These are phyloP conservation scores for Oophaga sylvatica DNA, from an alignment of 2,797 vertebrate species.

Conservation along the genomic window DNA sequence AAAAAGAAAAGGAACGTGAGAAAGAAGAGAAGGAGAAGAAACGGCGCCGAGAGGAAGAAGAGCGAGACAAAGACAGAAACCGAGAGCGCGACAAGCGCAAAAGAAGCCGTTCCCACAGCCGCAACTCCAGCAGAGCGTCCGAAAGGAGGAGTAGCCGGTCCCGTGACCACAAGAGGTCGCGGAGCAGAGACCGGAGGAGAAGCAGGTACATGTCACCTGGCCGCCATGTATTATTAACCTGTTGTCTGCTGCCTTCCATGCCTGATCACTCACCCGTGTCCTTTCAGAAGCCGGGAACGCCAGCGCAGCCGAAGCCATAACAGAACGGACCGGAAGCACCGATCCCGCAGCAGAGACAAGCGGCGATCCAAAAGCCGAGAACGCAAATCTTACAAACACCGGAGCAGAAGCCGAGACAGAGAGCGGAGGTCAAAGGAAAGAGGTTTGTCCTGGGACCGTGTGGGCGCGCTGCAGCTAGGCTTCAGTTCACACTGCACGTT, in stretches of 20 bases:
- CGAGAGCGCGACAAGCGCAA: constrained; percentile 84
- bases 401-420: constrained; percentile 90
- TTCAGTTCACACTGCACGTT: no score
- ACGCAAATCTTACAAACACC: constrained; percentile 89
- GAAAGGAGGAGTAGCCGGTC: constrained; percentile 91
- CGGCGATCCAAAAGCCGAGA: constrained; percentile 92
- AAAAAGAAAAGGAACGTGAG: constrained; percentile 85
- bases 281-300: constrained; percentile 78
- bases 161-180: constrained; percentile 89
- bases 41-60: constrained; percentile 76
- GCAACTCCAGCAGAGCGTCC: constrained; percentile 90
- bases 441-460: constrained; percentile 75
- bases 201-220: constrained; percentile 80
- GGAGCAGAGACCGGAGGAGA: constrained; percentile 91
- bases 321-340: constrained; percentile 89
- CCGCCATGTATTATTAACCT: no score
- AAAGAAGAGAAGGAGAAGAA: constrained; percentile 83
- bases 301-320: constrained; percentile 89
- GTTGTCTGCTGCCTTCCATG: no score
- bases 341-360: constrained; percentile 91
- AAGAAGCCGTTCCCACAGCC: constrained; percentile 90
- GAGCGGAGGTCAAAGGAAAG: constrained; percentile 94
- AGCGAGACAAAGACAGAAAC: constrained; percentile 79
- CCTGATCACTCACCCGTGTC: not conserved
- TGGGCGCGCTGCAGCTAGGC: no score